A percentile compares a stretch with the other conserved stretches of the same genome.
These are phyloP conservation scores for Chiroxiphia lanceolata DNA, from an alignment of 2,797 vertebrate genomes.

Conservation along the genomic window DNA sequence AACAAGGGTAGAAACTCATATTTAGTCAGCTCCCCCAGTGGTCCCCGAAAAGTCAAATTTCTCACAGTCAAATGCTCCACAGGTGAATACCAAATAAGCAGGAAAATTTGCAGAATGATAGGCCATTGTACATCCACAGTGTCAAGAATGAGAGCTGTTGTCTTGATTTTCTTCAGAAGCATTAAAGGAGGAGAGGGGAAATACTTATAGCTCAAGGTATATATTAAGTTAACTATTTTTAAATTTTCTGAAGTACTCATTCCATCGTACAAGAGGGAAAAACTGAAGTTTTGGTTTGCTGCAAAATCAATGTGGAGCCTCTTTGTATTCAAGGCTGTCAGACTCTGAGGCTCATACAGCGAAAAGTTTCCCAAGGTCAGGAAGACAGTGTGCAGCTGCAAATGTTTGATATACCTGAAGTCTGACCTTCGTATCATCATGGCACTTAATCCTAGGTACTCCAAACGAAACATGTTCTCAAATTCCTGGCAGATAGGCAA, in stretches of 20 bases:
- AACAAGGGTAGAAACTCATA: not conserved
- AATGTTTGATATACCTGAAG: constrained; percentile 72
- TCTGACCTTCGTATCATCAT: constrained; percentile 68
- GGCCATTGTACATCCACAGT: constrained; percentile 71
- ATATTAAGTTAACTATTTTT: constrained; percentile 76
- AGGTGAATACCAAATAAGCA: constrained; percentile 68
- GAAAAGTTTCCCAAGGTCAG: constrained; percentile 59
- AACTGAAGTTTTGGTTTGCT: constrained; percentile 45
- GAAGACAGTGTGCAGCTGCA: constrained; percentile 69
- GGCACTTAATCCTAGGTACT: constrained; percentile 78
- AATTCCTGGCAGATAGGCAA: constrained; percentile 76
- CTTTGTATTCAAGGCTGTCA: constrained; percentile 68
- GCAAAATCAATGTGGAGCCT: constrained; percentile 72
- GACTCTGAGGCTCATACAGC: constrained; percentile 74
- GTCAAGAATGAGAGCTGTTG: constrained; percentile 68
- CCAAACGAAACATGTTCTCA: constrained; percentile 66
- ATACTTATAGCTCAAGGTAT: not conserved
- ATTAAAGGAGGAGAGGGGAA: not conserved
- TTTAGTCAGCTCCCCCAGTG: not conserved
- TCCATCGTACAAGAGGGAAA: constrained; percentile 70
- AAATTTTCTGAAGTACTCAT: constrained; percentile 69
- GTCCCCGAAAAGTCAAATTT: constrained; percentile 14
- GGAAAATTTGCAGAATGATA: constrained; percentile 61
- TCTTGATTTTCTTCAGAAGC: constrained; percentile 45
- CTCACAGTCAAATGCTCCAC: constrained; percentile 68